These are phyloP conservation scores for Spodoptera frugiperda DNA, from an alignment of 1,140 invertebrate genomes.

Conservation along the genomic window DNA sequence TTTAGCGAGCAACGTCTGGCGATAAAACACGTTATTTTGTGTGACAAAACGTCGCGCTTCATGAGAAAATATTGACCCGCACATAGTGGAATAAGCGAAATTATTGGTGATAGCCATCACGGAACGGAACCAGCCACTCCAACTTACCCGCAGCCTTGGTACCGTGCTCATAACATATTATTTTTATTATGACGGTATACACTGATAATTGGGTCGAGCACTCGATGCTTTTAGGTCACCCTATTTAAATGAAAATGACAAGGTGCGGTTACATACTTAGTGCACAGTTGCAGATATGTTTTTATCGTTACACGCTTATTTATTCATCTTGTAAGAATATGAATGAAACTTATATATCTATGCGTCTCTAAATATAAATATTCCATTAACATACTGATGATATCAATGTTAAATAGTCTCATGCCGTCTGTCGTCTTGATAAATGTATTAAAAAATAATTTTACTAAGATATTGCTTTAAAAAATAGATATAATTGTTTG, in stretches of 20 bases:
- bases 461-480: too few relatives aligned
- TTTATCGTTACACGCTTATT: background rate
- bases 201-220: constrained; percentile 35
- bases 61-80: constrained; percentile 85
- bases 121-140: constrained; percentile 62
- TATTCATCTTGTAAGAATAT: background rate
- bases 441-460: too few relatives aligned
- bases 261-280: constrained; percentile 12
- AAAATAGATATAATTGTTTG: too few relatives aligned
- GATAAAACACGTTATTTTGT: constrained; percentile 86
- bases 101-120: constrained; percentile 72
- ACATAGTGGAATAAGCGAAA: constrained; percentile 83
- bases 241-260: constrained; percentile 25
- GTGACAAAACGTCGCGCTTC: constrained; percentile 84
- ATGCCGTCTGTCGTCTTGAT: too few relatives aligned
- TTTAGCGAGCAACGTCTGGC: constrained; percentile 76
- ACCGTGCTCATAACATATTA: constrained; percentile 34
- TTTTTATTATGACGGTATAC: constrained; percentile 49
- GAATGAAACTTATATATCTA: background rate
- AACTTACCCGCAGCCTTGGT: constrained; percentile 12
- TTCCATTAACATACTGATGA: too few relatives aligned
- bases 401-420: too few relatives aligned
- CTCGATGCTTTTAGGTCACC: constrained; percentile 31
- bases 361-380: too few relatives aligned
- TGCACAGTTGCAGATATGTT: background rate